Conservation (phyloP, 1,140 invertebrate genomes). For the Saccostrea glomerata region DNA sequence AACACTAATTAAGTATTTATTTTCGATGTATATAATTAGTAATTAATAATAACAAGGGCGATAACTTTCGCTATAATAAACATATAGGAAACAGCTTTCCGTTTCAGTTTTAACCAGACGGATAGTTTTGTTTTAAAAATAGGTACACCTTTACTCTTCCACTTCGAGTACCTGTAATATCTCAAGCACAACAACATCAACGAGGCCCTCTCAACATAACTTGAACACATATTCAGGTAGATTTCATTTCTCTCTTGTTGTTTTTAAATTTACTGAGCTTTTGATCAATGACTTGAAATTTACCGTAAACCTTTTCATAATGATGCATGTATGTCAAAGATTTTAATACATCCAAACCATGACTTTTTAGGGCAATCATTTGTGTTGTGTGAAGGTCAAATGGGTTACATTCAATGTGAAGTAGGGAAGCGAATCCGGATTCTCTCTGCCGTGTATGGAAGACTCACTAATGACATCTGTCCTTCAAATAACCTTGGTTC, state of each 20-base stretch:
- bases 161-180: neutral
- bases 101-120: too few species aligned
- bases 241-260: neutral
- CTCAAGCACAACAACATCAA: neutral
- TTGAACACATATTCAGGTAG: neutral
- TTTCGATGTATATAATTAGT: too few species aligned
- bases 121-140: neutral
- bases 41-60: too few species aligned
- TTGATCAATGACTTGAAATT: too few species aligned
- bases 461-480: neutral
- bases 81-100: too few species aligned
- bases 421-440: neutral
- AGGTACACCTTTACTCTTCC: neutral
- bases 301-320: too few species aligned
- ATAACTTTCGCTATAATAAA: too few species aligned
- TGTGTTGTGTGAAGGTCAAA: neutral
- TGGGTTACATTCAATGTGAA: slow-evolving; percentile 6
- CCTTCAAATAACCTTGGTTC: neutral
- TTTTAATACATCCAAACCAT: too few species aligned
- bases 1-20: too few species aligned
- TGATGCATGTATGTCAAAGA: neutral
- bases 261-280: neutral
- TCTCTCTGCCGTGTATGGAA: neutral
- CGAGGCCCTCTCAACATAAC: neutral
- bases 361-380: neutral